Evolutionary conservation across 2,113 vertebrate genomes (phyloP).

Genomic region (Pterophyllum scalare): DNA sequence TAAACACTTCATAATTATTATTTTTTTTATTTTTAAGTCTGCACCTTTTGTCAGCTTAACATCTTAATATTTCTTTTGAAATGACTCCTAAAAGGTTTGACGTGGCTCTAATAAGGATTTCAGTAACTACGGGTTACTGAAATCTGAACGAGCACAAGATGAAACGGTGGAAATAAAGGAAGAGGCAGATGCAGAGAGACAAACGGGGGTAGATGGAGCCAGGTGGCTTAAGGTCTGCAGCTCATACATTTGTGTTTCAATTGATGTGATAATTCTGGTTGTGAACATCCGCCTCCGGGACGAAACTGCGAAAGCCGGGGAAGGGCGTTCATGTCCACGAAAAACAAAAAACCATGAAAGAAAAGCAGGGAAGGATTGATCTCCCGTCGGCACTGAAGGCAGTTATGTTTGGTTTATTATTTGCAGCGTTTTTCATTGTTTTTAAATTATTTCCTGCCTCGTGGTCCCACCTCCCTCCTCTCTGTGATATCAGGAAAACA

Average conservation of each 20-base stretch:
- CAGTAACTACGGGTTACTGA: neutral
- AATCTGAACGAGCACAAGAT: neutral
- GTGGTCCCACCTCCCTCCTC: neutral
- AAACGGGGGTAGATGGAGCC: slow-evolving; percentile 3
- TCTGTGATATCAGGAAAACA: neutral
- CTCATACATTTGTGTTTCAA: slow-evolving; percentile 53
- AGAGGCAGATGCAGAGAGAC: neutral
- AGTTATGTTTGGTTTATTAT: neutral
- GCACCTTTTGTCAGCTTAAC: neutral
- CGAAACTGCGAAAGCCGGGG: slow-evolving; percentile 40
- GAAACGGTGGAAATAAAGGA: slow-evolving; percentile 7
- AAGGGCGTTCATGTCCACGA: neutral
- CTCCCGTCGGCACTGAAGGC: neutral
- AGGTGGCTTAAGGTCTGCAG: slow-evolving; percentile 47
- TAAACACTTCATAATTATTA: neutral
- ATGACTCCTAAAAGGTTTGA: neutral
- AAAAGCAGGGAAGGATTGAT: slow-evolving; percentile 27
- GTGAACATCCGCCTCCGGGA: slow-evolving; percentile 60
- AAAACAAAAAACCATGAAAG: slow-evolving; percentile 38
- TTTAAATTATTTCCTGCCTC: neutral
- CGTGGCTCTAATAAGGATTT: neutral
- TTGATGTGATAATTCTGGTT: slow-evolving; percentile 75
- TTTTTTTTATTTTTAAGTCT: neutral
- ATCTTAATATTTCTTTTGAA: neutral
- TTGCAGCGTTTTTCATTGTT: neutral